phyloP scores from a whole-genome alignment of 2,113 vertebrate species.

The Misgurnus mizolepis region DNA sequence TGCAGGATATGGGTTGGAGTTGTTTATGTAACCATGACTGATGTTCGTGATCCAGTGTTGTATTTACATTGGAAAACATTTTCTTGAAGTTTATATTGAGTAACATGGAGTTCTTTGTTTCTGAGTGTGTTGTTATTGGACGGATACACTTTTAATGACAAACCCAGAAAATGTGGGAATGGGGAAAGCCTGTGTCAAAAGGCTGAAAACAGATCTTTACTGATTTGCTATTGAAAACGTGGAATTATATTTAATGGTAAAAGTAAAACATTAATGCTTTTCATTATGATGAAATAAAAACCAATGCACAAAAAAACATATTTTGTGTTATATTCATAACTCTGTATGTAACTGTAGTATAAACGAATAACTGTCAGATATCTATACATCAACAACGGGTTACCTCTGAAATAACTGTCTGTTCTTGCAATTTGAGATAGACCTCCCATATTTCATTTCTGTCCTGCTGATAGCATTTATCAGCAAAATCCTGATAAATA shows the following conservation, averaged over 20 bases:
- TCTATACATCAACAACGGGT: slow-evolving; percentile 13
- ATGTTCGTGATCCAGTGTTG: slow-evolving; percentile 32
- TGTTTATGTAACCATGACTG: slow-evolving; percentile 44
- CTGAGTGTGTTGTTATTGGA: slow-evolving; percentile 27
- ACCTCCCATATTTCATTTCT: slow-evolving; percentile 93
- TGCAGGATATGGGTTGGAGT: slow-evolving; percentile 28
- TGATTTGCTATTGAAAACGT: slow-evolving; percentile 1
- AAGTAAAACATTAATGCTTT: not conserved
- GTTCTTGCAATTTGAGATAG: slow-evolving; percentile 80
- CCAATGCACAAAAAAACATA: not conserved
- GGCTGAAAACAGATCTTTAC: not conserved
- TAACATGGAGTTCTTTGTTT: slow-evolving; percentile 25
- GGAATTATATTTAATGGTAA: slow-evolving; percentile 8
- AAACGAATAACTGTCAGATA: not conserved
- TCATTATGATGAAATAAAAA: not conserved
- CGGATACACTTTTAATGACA: slow-evolving; percentile 7
- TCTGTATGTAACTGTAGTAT: slow-evolving; percentile 13
- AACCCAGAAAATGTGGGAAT: not conserved
- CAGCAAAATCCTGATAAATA: slow-evolving; percentile 96
- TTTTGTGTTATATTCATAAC: not conserved
- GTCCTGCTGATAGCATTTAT: slow-evolving; percentile 97
- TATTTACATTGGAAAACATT: slow-evolving; percentile 27
- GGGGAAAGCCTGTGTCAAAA: slow-evolving; percentile 5
- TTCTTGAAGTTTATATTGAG: slow-evolving; percentile 16
- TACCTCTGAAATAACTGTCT: slow-evolving; percentile 54